Evolutionary conservation across 2,797 vertebrate genomes (phyloP).

Genomic region (Rhinatrema bivittatum): DNA sequence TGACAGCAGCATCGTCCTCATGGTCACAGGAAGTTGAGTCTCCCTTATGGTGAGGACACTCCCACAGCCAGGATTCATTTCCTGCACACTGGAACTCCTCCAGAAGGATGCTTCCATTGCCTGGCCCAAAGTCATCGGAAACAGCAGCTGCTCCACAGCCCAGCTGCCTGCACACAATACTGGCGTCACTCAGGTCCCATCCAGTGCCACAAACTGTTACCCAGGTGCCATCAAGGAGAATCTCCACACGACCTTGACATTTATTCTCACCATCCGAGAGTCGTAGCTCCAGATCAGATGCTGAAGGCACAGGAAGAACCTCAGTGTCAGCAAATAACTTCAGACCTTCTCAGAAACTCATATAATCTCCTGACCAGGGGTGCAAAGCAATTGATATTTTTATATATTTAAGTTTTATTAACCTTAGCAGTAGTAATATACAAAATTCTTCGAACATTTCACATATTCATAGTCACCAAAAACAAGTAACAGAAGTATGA

Average conservation of each 20-base stretch:
- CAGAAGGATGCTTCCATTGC: background rate
- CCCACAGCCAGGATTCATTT: background rate
- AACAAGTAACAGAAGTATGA: no score
- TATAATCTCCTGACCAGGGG: no score
- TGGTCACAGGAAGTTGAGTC: background rate
- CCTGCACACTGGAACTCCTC: background rate
- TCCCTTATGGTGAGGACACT: background rate
- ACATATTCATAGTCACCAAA: no score
- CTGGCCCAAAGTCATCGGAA: background rate
- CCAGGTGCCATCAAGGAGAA: background rate
- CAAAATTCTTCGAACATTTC: no score
- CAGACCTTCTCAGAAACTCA: no score
- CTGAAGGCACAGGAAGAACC: background rate
- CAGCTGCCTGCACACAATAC: background rate
- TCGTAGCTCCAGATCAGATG: background rate
- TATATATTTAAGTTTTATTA: no score
- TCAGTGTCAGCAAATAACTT: no score
- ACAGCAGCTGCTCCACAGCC: background rate
- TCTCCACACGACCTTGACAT: background rate
- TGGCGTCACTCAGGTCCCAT: background rate
- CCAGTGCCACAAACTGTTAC: slow-evolving; percentile 5
- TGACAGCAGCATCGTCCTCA: background rate
- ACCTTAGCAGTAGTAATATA: no score
- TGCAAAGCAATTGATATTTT: no score
- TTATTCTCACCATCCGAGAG: background rate